These are phyloP conservation scores for Passerina amoena DNA, from an alignment of 2,113 vertebrate genomes.

Conservation along the genomic window DNA sequence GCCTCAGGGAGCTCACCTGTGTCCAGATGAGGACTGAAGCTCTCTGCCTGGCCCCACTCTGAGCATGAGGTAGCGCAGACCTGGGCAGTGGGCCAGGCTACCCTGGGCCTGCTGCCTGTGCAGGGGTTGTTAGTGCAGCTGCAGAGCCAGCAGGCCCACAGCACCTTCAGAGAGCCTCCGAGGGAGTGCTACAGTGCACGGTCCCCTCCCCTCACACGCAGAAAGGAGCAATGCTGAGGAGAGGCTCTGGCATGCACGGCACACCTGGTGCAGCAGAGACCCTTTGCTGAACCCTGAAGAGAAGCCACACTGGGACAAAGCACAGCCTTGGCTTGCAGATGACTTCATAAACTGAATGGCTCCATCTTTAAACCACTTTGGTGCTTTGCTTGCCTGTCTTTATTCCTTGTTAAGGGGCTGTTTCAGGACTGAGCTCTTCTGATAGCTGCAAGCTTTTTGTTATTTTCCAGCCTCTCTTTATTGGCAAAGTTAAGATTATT, in stretches of 20 bases:
- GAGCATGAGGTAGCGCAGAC: neutral
- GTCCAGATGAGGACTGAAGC: neutral
- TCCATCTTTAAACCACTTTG: neutral
- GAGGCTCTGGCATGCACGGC: neutral
- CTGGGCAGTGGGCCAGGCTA: neutral
- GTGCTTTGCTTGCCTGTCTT: neutral
- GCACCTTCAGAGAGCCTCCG: neutral
- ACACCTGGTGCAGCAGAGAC: neutral
- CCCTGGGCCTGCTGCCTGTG: neutral
- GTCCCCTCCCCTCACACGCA: rapidly evolving
- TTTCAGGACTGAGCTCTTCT: neutral
- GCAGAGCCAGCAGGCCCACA: neutral
- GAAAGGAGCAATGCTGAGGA: neutral
- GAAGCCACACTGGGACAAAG: rapidly evolving
- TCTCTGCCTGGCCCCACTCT: neutral
- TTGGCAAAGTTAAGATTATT: neutral
- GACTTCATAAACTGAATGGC: neutral
- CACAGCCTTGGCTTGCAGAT: neutral
- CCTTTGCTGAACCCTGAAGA: neutral
- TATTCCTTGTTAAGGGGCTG: neutral
- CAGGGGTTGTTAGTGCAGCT: neutral
- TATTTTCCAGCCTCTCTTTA: conserved; percentile 16
- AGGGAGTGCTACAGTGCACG: neutral
- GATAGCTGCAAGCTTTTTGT: neutral
- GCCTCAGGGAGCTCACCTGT: neutral